These are phyloP conservation scores for Lepisosteus oculatus DNA, from an alignment of 2,113 vertebrate species.

Conservation along the genomic window DNA sequence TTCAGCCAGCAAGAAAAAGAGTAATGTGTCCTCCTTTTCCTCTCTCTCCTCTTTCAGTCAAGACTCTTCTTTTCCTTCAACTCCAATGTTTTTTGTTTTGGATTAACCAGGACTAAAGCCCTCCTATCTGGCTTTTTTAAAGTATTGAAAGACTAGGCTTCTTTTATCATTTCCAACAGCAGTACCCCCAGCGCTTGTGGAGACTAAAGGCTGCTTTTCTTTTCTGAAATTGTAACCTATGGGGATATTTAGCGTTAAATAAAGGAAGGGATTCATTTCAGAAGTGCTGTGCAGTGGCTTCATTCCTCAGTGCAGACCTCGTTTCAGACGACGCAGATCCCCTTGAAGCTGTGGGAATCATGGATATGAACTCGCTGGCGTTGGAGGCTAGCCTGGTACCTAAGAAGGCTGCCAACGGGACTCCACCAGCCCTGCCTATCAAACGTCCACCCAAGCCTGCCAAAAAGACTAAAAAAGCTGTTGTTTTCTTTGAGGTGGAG, in stretches of 20 bases:
- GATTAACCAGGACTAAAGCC: constrained; percentile 8
- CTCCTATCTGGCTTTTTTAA: too few relatives aligned
- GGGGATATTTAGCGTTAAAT: too few relatives aligned
- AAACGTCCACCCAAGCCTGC: constrained; percentile 62
- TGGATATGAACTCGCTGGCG: constrained; percentile 69
- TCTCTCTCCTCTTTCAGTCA: constrained; percentile 45
- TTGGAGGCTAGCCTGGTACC: constrained; percentile 60
- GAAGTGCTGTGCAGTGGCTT: too few relatives aligned
- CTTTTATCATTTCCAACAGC: too few relatives aligned
- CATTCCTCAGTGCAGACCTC: too few relatives aligned
- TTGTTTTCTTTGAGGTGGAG: constrained; percentile 97
- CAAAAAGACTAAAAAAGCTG: constrained; percentile 83
- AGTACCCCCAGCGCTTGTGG: too few relatives aligned
- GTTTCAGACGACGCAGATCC: too few relatives aligned
- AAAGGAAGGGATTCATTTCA: too few relatives aligned
- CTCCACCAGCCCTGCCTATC: constrained; percentile 19
- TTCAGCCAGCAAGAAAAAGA: not conserved
- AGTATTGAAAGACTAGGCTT: too few relatives aligned
- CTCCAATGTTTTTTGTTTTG: constrained; percentile 19
- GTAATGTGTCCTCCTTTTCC: constrained; percentile 56
- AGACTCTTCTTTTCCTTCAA: constrained; percentile 13
- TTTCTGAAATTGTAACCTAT: too few relatives aligned
- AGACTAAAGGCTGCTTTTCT: too few relatives aligned
- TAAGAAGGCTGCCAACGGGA: constrained; percentile 42
- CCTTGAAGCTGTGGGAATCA: constrained; percentile 26